Conservation (phyloP, 2,113 vertebrate genomes). For the Cephalopholis sonnerati region DNA sequence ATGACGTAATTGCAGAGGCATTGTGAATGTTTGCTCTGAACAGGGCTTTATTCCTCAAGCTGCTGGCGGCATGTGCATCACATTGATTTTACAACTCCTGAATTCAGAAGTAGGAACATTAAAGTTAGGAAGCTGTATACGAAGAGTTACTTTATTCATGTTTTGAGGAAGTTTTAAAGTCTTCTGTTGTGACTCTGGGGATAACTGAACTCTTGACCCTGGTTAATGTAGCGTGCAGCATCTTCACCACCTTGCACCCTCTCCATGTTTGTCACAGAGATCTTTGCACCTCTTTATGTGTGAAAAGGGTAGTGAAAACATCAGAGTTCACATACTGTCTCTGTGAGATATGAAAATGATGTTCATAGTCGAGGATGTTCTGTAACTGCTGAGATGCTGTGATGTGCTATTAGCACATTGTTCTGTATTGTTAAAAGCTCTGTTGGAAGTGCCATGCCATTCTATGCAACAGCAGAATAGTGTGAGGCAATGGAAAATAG, state of each 20-base stretch:
- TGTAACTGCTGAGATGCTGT: background rate
- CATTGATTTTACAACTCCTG: background rate
- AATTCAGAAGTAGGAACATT: background rate
- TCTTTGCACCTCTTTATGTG: constrained; percentile 60
- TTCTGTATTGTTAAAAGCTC: background rate
- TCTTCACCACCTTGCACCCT: constrained; percentile 30
- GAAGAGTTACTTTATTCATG: background rate
- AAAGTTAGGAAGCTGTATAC: background rate
- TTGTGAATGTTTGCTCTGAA: too few relatives aligned
- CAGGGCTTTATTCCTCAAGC: background rate
- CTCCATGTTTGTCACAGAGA: background rate
- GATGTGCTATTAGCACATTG: background rate
- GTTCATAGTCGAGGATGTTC: background rate
- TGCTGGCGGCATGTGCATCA: background rate
- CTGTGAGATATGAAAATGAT: constrained; percentile 18
- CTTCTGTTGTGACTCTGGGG: background rate
- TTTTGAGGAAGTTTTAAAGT: background rate
- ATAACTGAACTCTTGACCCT: constrained; percentile 26
- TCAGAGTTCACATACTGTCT: background rate
- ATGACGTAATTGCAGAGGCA: too few relatives aligned
- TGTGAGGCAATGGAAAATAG: background rate
- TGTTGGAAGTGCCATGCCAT: background rate
- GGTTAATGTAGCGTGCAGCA: constrained; percentile 15
- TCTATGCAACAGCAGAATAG: background rate
- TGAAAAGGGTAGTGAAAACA: constrained; percentile 44